Base-by-base conservation (phyloP, 2,113 vertebrate species). In the Pipa parva region DNA sequence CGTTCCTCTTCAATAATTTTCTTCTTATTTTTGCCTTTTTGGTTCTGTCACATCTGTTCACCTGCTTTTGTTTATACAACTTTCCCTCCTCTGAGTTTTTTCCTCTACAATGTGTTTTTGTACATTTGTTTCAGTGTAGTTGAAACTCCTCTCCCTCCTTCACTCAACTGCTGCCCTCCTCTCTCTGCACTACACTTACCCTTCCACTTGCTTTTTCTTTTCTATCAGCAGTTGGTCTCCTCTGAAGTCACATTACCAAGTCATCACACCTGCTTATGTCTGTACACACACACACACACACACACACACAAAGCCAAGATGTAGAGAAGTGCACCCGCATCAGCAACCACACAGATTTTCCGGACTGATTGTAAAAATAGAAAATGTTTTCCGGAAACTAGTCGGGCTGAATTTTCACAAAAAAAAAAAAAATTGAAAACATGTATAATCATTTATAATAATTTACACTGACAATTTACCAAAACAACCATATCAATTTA, bases 261-360 rank as follows among this genome's bases (percentile, higher is more conserved):
- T 6, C 24, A 2, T 17, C 12, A 18, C 46, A 50, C 28, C 29
- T 58, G 46, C 15, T 22, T 28, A 25, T 29, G 17, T 17, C 17
- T 28, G 7, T 28, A 62, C 45, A 73, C 76, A 79, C 71, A 48
- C 20, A 9, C 12, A n/a, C 36, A 46, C 33, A 21, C 27, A 9
- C n/a, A 15, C 21, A 49, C 17, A 18, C 27, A 18, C 7, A 39
- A 5, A 31, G 12, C 18, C 24, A 51, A 31, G 27, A 54, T 20
- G 27, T 39, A 59, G 49, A 56, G 28, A 28, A 29, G 6, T 8
- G 26, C 27, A 56, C 45, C 27, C 27, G 33, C 64, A 59, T 45
- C n/a, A 37, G 59, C 29, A 68, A 68, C 64, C 64, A 59, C 64
- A 68, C 36, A 59, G 42, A 59, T 50, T 59, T 68, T 68, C 64